A percentile compares a stretch with the other conserved stretches of the same genome.
Evolutionary conservation across 2,888 invertebrate species (phyloP).

Genomic region (Acronicta alni): DNA sequence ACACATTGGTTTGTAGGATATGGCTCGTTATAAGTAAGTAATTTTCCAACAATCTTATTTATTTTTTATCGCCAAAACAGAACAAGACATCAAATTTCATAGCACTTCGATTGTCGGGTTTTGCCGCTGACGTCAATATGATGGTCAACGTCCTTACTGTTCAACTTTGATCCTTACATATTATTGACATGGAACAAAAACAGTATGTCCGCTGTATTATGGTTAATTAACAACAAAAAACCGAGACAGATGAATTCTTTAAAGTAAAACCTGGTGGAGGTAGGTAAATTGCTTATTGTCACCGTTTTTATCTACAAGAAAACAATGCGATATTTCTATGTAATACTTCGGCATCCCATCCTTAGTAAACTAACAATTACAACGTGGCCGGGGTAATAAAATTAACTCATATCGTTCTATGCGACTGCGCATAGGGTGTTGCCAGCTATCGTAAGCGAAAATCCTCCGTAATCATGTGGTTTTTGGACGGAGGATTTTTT

Average conservation of each 20-base stretch:
- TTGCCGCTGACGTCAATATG: conserved; percentile 32
- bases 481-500: no score
- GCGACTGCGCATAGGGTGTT: conserved; percentile 23
- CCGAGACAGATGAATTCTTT: no score
- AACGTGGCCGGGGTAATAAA: conserved; percentile 15
- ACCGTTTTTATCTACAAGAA: background rate
- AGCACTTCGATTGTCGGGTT: conserved; percentile 16
- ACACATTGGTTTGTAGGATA: no score
- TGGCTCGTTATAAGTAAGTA: conserved; percentile 1
- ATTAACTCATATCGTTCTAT: conserved; percentile 22
- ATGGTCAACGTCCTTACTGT: conserved; percentile 21
- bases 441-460: background rate
- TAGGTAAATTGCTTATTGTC: no score
- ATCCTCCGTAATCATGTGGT: no score
- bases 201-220: background rate
- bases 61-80: background rate
- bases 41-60: conserved; percentile 6
- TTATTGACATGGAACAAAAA: conserved; percentile 24
- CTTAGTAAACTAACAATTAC: conserved; percentile 25
- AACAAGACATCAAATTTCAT: conserved; percentile 1
- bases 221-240: background rate
- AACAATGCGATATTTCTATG: conserved; percentile 3
- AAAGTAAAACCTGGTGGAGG: no score
- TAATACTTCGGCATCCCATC: conserved; percentile 13
- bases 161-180: conserved; percentile 49